phyloP scores from a whole-genome alignment of 2,113 vertebrate species.

The Chlamydotis undulata region DNA sequence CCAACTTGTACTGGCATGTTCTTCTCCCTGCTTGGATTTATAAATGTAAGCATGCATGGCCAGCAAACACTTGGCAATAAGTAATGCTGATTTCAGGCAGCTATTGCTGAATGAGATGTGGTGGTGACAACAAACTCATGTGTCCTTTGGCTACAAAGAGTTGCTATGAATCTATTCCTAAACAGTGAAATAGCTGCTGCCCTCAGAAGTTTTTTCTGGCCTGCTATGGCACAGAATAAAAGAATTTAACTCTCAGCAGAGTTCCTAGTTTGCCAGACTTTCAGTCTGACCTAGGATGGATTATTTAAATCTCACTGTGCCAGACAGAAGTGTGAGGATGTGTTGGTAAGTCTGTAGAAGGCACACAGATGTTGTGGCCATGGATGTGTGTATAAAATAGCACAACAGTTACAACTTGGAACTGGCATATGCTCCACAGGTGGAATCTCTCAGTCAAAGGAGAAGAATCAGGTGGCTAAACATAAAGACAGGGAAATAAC shows the following conservation, averaged over 20 bases:
- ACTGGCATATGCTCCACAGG: not conserved
- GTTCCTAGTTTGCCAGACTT: not conserved
- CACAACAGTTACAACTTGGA: not conserved
- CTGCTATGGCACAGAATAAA: not conserved
- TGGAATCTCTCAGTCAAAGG: not conserved
- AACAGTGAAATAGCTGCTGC: not conserved
- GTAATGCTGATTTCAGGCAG: not conserved
- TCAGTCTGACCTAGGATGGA: not conserved
- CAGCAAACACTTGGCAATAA: constrained; percentile 3
- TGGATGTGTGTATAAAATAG: not conserved
- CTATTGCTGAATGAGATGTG: not conserved
- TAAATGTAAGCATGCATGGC: not conserved
- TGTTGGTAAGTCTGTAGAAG: not conserved
- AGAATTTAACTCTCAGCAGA: not conserved
- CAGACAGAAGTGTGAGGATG: not conserved
- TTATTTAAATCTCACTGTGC: not conserved
- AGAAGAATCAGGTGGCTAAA: not conserved
- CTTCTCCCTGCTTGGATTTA: constrained; percentile 11
- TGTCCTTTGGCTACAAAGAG: not conserved
- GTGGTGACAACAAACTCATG: not conserved
- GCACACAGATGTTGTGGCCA: not conserved
- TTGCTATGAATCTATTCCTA: not conserved
- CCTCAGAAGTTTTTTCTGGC: not conserved
- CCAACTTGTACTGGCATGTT: constrained; percentile 40
- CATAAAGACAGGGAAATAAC: not conserved